Conservation (phyloP, 2,113 vertebrate species). For the Tichodroma muraria region DNA sequence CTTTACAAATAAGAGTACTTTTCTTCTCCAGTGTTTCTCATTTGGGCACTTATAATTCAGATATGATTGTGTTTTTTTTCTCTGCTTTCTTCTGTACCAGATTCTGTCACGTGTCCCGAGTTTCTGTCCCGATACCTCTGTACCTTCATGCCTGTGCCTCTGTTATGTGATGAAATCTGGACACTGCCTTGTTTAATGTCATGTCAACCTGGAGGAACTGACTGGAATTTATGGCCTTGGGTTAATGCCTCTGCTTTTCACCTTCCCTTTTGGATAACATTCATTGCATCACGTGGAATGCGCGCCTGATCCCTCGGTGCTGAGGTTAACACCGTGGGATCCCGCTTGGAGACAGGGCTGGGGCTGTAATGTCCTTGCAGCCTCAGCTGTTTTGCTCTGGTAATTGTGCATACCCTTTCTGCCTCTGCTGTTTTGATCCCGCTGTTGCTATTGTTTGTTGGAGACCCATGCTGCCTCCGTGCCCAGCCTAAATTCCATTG, state of each 20-base stretch:
- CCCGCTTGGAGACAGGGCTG: not conserved
- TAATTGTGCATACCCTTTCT: conserved; percentile 22
- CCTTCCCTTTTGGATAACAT: not conserved
- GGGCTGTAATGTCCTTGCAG: not conserved
- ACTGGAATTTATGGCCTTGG: not conserved
- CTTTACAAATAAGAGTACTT: not conserved
- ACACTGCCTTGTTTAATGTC: not conserved
- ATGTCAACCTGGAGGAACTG: not conserved
- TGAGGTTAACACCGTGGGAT: not conserved
- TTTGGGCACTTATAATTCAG: not conserved
- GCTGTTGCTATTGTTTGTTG: conserved; percentile 59
- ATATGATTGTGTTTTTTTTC: not conserved
- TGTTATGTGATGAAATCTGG: not conserved
- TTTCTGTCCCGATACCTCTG: not conserved
- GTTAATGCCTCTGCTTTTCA: conserved; percentile 17
- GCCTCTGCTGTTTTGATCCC: conserved; percentile 57
- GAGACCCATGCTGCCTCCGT: conserved; percentile 46
- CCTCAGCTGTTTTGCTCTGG: not conserved
- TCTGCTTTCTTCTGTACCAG: not conserved
- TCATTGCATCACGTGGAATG: not conserved
- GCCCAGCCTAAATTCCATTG: conserved; percentile 54
- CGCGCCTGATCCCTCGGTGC: not conserved
- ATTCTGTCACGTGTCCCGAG: not conserved
- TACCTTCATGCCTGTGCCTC: not conserved
- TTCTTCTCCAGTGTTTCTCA: not conserved